Percentiles rank a stretch among this genome's conserved stretches.
These are phyloP conservation scores for Candidula unifasciata DNA, from an alignment of 2,888 invertebrate genomes.

Conservation along the genomic window DNA sequence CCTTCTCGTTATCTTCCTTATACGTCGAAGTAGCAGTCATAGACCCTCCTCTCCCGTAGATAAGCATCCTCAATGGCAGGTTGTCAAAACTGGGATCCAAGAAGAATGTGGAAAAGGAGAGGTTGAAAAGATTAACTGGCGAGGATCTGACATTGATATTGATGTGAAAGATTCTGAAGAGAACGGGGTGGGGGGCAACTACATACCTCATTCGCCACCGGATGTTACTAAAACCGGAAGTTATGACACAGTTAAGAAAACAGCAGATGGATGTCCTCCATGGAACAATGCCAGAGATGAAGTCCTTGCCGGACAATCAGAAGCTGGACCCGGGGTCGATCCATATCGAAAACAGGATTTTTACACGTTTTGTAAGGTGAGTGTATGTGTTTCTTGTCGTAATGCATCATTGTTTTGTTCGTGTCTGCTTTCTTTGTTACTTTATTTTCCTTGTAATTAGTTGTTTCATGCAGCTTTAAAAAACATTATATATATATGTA, in stretches of 20 bases:
- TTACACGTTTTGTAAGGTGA: conserved; percentile 59
- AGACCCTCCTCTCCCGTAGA: conserved; percentile 21
- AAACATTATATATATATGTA: too few species aligned
- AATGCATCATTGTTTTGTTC: background rate
- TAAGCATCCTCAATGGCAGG: conserved; percentile 48
- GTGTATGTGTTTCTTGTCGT: background rate
- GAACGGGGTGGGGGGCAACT: background rate
- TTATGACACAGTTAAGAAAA: conserved; percentile 38
- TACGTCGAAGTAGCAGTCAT: conserved; percentile 34
- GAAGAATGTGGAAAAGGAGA: conserved; percentile 57
- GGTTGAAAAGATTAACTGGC: conserved; percentile 52
- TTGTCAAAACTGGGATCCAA: conserved; percentile 56
- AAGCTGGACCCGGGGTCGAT: conserved; percentile 41
- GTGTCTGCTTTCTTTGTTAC: background rate
- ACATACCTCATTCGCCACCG: conserved; percentile 33
- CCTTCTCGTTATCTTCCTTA: conserved; percentile 54
- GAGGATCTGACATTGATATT: conserved; percentile 48
- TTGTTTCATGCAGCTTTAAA: too few species aligned
- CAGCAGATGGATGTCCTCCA: conserved; percentile 4
- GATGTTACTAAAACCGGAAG: conserved; percentile 48
- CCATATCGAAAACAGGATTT: conserved; percentile 58
- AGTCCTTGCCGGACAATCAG: conserved; percentile 14
- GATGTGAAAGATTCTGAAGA: conserved; percentile 38
- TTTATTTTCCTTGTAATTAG: too few species aligned
- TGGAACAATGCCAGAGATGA: conserved; percentile 39